Conservation (phyloP, 2,888 invertebrate species). For the Phyto melanocephala region DNA sequence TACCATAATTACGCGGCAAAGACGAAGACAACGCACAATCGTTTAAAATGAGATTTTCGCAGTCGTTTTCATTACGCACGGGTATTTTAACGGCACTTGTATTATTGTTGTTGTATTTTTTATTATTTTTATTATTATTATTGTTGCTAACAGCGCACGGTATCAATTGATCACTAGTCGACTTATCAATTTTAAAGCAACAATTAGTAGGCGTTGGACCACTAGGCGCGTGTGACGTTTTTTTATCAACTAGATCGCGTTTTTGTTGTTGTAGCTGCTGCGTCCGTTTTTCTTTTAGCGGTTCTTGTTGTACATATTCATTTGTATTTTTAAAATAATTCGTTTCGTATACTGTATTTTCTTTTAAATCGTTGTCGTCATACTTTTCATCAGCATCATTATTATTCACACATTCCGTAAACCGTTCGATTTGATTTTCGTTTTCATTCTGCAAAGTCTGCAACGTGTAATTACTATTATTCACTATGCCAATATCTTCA, state of each 20-base stretch:
- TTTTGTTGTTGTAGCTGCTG: neutral
- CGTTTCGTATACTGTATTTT: constrained; percentile 46
- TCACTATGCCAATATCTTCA: constrained; percentile 70
- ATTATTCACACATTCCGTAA: constrained; percentile 48
- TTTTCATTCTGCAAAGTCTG: constrained; percentile 49
- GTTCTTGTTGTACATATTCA: constrained; percentile 9
- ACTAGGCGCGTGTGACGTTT: constrained; percentile 39
- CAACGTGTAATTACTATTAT: constrained; percentile 63
- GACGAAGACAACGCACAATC: constrained; percentile 59
- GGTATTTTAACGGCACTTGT: constrained; percentile 63
- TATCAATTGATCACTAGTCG: constrained; percentile 52
- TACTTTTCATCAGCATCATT: constrained; percentile 29
- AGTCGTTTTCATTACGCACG: neutral
- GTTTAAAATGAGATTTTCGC: neutral
- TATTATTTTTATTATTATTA: constrained; percentile 9
- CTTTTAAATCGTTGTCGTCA: constrained; percentile 47
- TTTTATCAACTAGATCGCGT: constrained; percentile 28
- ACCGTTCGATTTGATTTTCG: constrained; percentile 34
- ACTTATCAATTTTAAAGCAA: constrained; percentile 75
- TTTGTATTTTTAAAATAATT: constrained; percentile 51
- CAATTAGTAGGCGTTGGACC: constrained; percentile 72
- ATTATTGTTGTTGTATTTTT: constrained; percentile 13
- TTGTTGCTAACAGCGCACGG: constrained; percentile 12
- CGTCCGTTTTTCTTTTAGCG: neutral
- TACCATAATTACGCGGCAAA: constrained; percentile 66